Base-by-base conservation (phyloP, 2,113 vertebrate genomes). In the Capricornis sumatraensis region DNA sequence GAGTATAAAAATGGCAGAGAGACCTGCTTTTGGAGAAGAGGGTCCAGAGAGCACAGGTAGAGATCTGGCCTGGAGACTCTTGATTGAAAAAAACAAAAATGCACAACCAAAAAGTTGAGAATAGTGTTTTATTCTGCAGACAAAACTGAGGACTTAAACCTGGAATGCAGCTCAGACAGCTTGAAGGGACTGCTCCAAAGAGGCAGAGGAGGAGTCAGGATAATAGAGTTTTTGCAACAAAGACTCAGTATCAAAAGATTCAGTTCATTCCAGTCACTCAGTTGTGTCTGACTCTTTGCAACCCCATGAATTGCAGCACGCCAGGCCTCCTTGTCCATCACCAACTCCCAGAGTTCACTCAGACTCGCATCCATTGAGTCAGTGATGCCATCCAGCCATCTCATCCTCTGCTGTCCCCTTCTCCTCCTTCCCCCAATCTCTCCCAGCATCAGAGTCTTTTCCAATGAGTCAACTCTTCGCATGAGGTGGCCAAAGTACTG, bases 331-430 rank as follows among this genome's bases (percentile, higher is more conserved):
- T 1, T 62, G 60, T 62, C 60, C 60, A 3, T 62, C 60, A 62
- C 2, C 60, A 62, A 15, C 60, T 62, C 28, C 60, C 2, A 0
- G 28, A 62, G 13, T 15, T 30, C 28, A 62, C 13, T 15, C 2
- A 14, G 0, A 62, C 28, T 62, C 58, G 1, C 1, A 0, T 62
- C 1, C 58, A 62, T 30, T 1, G 6, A 62, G 58, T 15, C 6
- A 0, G 0, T 62, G 58, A 62, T 30, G 58, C 58, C 28, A 60
- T 60, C 28, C 58, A 30, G 28, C 58, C 13, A 30, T 60, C 28
- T 60, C 27, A 60, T 60, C 58, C 58, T 60, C 58, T 3, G 58
- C 6, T 0, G 13, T 60, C 28, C 13, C 58, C 27, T 60, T 30
- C 28, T 60, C 58, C 58, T 30, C 58, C 58, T 60, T 2, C 58